These are phyloP conservation scores for Gonocerus acuteangulatus DNA, from an alignment of 2,888 invertebrate genomes.

Conservation along the genomic window DNA sequence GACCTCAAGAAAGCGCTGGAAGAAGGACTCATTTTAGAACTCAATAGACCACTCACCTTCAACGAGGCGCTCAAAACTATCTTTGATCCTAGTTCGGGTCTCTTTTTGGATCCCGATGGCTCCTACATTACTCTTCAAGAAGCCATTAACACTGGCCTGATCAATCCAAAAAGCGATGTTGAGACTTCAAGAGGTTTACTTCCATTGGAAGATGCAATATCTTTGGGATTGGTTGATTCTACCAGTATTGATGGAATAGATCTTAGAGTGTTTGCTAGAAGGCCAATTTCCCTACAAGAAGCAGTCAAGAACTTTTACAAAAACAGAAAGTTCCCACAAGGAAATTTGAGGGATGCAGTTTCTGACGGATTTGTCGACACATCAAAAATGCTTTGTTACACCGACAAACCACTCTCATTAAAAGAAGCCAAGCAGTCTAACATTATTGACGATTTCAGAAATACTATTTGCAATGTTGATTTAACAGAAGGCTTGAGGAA, in stretches of 20 bases:
- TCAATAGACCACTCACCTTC: constrained; percentile 69
- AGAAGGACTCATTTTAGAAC: constrained; percentile 71
- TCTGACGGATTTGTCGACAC: constrained; percentile 21
- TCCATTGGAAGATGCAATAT: constrained; percentile 66
- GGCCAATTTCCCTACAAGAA: constrained; percentile 71
- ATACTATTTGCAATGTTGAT: constrained; percentile 56
- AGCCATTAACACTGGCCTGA: constrained; percentile 66
- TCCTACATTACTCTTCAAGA: constrained; percentile 69
- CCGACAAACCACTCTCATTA: constrained; percentile 14
- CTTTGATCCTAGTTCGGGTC: constrained; percentile 71
- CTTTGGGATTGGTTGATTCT: constrained; percentile 60
- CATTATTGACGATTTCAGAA: constrained; percentile 17
- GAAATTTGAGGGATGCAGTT: constrained; percentile 18
- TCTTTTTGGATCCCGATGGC: constrained; percentile 73
- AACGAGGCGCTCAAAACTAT: constrained; percentile 76
- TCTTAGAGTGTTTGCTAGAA: constrained; percentile 23
- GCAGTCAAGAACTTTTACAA: constrained; percentile 50
- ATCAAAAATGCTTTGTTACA: constrained; percentile 8
- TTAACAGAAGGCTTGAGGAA: constrained; percentile 66
- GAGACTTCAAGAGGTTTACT: constrained; percentile 63
- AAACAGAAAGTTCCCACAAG: constrained; percentile 19
- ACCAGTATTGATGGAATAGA: constrained; percentile 61
- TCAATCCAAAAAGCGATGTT: constrained; percentile 62
- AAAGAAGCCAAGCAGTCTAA: constrained; percentile 19
- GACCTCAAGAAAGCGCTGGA: constrained; percentile 82